Conservation (phyloP, 2,113 vertebrate species). For the Callionymus lyra region DNA sequence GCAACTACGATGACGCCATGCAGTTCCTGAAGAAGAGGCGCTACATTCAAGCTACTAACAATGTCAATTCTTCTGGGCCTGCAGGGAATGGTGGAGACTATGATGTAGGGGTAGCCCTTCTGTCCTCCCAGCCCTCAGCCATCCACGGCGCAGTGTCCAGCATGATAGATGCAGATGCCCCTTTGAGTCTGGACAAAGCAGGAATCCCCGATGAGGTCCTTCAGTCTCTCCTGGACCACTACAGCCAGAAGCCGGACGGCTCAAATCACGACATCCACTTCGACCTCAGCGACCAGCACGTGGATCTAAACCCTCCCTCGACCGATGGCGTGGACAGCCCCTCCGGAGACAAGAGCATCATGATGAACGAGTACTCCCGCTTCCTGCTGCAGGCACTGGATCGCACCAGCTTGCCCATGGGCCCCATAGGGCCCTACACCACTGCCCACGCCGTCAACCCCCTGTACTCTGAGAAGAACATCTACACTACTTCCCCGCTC, state of each 20-base stretch:
- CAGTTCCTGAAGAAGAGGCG: conserved; percentile 97
- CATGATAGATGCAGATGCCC: conserved; percentile 78
- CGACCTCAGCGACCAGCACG: conserved; percentile 81
- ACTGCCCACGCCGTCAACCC: conserved; percentile 75
- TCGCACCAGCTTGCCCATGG: conserved; percentile 88
- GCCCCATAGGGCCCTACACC: conserved; percentile 78
- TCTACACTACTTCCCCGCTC: conserved; percentile 89
- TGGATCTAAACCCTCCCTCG: conserved; percentile 73
- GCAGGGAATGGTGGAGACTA: conserved; percentile 73
- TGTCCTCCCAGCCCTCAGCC: conserved; percentile 83
- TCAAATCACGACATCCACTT: conserved; percentile 84
- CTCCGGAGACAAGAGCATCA: conserved; percentile 78
- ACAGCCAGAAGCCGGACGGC: conserved; percentile 81
- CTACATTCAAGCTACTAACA: conserved; percentile 81
- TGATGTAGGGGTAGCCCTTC: conserved; percentile 75
- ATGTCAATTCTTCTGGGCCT: conserved; percentile 10
- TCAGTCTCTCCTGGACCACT: conserved; percentile 95
- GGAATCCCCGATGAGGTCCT: conserved; percentile 95
- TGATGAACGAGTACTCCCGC: conserved; percentile 97
- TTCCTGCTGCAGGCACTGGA: conserved; percentile 98
- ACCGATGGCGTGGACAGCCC: conserved; percentile 72
- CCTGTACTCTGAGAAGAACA: conserved; percentile 86
- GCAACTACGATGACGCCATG: conserved; percentile 96
- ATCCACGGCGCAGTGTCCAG: conserved; percentile 81
- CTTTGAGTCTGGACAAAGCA: conserved; percentile 86